These are phyloP conservation scores for Pseudorasbora parva DNA, from an alignment of 2,113 vertebrate genomes.

Conservation along the genomic window DNA sequence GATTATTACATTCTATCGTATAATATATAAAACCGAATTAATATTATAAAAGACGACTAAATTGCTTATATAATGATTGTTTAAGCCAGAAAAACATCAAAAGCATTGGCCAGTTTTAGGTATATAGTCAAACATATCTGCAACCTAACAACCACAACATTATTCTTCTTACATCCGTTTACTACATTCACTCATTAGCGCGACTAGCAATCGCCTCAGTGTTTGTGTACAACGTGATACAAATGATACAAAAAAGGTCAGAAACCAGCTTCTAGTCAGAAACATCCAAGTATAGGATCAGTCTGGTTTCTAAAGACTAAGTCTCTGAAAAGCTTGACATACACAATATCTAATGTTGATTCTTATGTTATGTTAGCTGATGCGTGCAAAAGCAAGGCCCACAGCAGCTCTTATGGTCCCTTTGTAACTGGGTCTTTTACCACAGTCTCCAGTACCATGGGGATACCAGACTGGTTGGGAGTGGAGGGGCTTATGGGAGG, in stretches of 20 bases:
- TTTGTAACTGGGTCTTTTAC: constrained; percentile 62
- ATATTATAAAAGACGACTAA: not conserved
- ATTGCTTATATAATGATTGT: not conserved
- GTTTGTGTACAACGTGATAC: no score
- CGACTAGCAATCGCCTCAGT: not conserved
- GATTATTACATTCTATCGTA: not conserved
- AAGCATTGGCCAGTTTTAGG: not conserved
- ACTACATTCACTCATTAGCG: not conserved
- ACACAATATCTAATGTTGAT: not conserved
- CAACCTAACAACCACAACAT: not conserved
- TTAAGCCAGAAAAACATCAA: not conserved
- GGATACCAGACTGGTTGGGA: constrained; percentile 51
- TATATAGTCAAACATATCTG: not conserved
- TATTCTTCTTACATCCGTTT: not conserved
- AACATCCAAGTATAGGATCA: not conserved
- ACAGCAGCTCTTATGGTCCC: constrained; percentile 17
- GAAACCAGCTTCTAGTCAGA: constrained; percentile 60
- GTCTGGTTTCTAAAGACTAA: constrained; percentile 35
- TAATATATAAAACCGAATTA: not conserved
- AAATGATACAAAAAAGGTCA: constrained; percentile 56
- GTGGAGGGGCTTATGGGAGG: constrained; percentile 73
- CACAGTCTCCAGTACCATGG: constrained; percentile 58
- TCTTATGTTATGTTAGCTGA: constrained; percentile 1
- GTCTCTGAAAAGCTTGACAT: not conserved
- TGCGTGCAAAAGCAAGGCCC: constrained; percentile 40